Conservation (phyloP, 1,140 invertebrate genomes). For the Habropoda laboriosa region DNA sequence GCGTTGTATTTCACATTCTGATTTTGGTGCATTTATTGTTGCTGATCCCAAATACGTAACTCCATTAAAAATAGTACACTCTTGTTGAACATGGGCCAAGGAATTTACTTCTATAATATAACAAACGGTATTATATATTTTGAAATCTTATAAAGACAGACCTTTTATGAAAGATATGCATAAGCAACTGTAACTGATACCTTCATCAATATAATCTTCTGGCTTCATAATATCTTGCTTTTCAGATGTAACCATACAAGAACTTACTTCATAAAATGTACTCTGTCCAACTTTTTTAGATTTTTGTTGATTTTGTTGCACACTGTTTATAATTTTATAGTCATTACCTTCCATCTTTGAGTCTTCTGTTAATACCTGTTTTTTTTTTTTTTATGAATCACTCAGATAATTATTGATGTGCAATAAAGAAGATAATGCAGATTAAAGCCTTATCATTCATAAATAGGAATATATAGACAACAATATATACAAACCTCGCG, state of each 20-base stretch:
- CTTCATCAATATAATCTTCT: conserved; percentile 87
- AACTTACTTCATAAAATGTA: conserved; percentile 78
- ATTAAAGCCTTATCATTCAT: neutral
- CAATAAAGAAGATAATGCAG: neutral
- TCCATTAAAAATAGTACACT: conserved; percentile 95
- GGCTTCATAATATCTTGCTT: conserved; percentile 90
- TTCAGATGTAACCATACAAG: conserved; percentile 82
- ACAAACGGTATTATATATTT: conserved; percentile 10
- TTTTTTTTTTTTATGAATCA: conserved; percentile 10
- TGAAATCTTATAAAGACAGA: neutral
- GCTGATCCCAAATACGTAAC: conserved; percentile 97
- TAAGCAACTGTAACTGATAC: conserved; percentile 72
- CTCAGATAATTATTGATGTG: neutral
- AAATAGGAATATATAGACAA: neutral
- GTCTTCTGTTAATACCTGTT: conserved; percentile 78
- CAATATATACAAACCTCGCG: conserved; percentile 83
- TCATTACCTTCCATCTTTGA: conserved; percentile 78
- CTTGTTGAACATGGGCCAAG: conserved; percentile 90
- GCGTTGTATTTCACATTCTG: conserved; percentile 96
- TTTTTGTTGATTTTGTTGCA: conserved; percentile 61
- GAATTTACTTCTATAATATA: conserved; percentile 70
- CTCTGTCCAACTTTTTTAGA: conserved; percentile 79
- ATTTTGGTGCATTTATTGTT: conserved; percentile 95
- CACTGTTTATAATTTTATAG: conserved; percentile 62
- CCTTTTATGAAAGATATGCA: neutral